Percentiles rank a stretch among this genome's conserved stretches.
phyloP scores from a whole-genome alignment of 2,113 vertebrate genomes.

The Pardalotus punctatus region DNA sequence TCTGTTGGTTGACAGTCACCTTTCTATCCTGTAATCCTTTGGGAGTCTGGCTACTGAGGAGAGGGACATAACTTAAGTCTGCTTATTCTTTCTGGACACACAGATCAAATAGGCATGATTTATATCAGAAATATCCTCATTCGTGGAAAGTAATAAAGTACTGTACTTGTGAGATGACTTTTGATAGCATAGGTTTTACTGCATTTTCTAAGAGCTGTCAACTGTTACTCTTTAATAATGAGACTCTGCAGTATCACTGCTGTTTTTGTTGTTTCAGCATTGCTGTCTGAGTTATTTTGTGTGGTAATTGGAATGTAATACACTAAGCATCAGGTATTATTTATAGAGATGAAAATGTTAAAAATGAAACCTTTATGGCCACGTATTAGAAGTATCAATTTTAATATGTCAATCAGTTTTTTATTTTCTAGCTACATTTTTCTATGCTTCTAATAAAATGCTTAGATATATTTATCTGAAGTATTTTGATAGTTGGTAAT shows the following conservation, averaged over 20 bases:
- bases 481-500: background rate
- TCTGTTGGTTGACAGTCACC: background rate
- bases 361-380: background rate
- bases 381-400: background rate
- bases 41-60: background rate
- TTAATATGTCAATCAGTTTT: background rate
- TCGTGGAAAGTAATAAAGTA: background rate
- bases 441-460: background rate
- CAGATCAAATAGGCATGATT: background rate
- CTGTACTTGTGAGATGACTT: background rate
- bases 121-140: background rate
- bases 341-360: background rate
- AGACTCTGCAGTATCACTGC: background rate
- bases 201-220: background rate
- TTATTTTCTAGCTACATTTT: background rate
- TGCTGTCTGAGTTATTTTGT: background rate
- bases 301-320: background rate
- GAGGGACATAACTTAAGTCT: background rate
- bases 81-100: background rate
- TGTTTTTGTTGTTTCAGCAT: background rate
- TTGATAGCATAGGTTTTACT: background rate
- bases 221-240: background rate
- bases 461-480: background rate
- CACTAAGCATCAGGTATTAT: background rate
- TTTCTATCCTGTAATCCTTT: background rate